Base-by-base conservation (phyloP, 2,113 vertebrate species). In the Notarius quadriscutis region DNA sequence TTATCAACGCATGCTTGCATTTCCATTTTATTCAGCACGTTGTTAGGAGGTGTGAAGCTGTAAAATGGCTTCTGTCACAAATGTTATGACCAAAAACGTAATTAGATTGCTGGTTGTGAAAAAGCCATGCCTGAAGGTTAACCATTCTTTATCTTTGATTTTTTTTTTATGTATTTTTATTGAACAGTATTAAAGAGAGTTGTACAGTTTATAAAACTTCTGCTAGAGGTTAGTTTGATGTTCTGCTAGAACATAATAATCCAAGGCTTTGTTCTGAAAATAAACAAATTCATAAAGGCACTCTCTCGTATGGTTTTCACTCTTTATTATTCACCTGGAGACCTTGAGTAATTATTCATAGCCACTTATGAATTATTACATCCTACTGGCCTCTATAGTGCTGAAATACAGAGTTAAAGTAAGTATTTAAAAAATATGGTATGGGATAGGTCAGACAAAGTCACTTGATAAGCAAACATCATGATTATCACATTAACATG, bases 331-430 rank as follows among this genome's bases (percentile, higher is more conserved):
- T 88, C 91, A 60, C 58, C 89, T 85, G 89, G 86, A 83, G 53
- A 51, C 55, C 72, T 81, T 83, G 62, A 91, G 85, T 88, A 89
- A 89, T 93, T 90, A 81, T 88, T 94, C 91, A 91, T 89, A 87
- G 78, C 62, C 18, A 67, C 86, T 92, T 90, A 91, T 91, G 88
- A 86, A 87, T 88, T 89, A 84, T 89, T 18, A 90, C 82, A 53
- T 69, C 83, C 89, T 75, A 89, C 88, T 91, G 91, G 88, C 87
- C 89, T 84, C 83, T 90, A 82, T 74, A 69, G 62, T 34, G 30
- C 50, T 72, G 25, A 92, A 87, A 93, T 89, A 84, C 88, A 88
- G 71, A 88, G 27, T 50, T 20, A 25, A 77, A 55, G 84, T 83
- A 89, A 50, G 18, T 4, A 77, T 51, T n/a, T 51, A 77, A 41